These are phyloP conservation scores for Anser brachyrhynchus DNA, from an alignment of 2,113 vertebrate genomes.

Conservation along the genomic window DNA sequence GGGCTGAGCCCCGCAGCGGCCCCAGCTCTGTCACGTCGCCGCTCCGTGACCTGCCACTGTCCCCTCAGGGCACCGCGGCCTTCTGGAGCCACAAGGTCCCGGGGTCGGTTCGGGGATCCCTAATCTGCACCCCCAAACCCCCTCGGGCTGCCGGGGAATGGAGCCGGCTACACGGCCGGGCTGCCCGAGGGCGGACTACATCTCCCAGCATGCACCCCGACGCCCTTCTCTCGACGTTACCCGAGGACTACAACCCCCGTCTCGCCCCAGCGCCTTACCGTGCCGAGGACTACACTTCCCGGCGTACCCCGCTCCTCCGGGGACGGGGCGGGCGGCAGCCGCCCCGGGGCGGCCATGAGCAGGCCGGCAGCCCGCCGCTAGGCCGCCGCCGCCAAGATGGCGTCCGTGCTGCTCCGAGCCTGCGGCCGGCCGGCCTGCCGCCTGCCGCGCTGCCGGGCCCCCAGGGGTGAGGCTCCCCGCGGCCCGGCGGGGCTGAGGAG, in stretches of 20 bases:
- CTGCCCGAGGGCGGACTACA: background rate
- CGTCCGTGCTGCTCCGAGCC: background rate
- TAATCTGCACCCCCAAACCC: background rate
- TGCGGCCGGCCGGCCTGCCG: background rate
- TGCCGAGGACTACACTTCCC: conserved; percentile 21
- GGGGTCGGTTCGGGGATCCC: background rate
- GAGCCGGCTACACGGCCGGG: fast-evolving
- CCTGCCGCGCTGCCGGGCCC: background rate
- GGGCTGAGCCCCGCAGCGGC: too few relatives aligned
- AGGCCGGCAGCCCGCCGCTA: too few relatives aligned
- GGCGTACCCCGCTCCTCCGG: background rate
- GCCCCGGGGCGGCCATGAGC: too few relatives aligned
- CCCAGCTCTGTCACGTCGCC: too few relatives aligned
- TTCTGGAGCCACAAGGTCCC: background rate
- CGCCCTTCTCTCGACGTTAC: fast-evolving
- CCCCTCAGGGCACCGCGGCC: background rate
- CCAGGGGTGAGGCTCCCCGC: background rate
- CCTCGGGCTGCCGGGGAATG: fast-evolving
- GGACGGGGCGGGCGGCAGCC: too few relatives aligned
- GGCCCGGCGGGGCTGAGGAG: background rate
- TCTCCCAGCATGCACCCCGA: background rate
- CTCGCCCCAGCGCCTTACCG: background rate
- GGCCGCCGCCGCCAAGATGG: background rate
- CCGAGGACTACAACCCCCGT: background rate
- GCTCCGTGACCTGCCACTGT: background rate